phyloP scores from a whole-genome alignment of 2,888 invertebrate genomes.

The Lypha dubia region DNA sequence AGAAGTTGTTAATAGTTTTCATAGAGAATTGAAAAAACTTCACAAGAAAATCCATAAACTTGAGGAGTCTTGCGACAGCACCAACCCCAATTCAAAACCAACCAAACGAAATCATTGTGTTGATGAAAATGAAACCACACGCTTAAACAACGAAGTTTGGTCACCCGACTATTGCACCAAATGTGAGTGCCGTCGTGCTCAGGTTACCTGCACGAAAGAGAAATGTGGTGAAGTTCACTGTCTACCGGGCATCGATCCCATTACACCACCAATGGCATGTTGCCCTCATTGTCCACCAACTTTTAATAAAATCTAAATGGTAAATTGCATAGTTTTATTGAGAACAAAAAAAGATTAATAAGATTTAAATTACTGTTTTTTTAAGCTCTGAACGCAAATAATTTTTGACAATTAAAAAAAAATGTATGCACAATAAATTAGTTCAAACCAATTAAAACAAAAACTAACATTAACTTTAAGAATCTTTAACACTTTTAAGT shows the following conservation, averaged over 20 bases:
- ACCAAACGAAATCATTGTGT: conserved; percentile 81
- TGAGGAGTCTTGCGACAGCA: conserved; percentile 79
- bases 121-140: conserved; percentile 82
- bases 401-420: conserved; percentile 47
- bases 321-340: conserved; percentile 46
- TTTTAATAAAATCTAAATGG: conserved; percentile 56
- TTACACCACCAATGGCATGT: conserved; percentile 82
- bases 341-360: conserved; percentile 56
- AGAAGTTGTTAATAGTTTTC: conserved; percentile 84
- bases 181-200: conserved; percentile 84
- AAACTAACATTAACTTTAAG: conserved; percentile 35
- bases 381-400: conserved; percentile 44
- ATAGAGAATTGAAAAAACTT: conserved; percentile 84
- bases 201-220: conserved; percentile 83
- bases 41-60: conserved; percentile 84
- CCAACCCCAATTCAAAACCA: conserved; percentile 72
- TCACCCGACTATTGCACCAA: conserved; percentile 84
- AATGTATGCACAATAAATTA: conserved; percentile 69
- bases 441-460: conserved; percentile 59
- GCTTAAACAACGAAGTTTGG: conserved; percentile 84
- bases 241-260: conserved; percentile 78
- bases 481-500: conserved; percentile 41
- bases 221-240: conserved; percentile 83
- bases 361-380: conserved; percentile 41
- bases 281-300: conserved; percentile 82